Conservation (phyloP, 1,140 invertebrate species). For the Chymomyza costata region DNA sequence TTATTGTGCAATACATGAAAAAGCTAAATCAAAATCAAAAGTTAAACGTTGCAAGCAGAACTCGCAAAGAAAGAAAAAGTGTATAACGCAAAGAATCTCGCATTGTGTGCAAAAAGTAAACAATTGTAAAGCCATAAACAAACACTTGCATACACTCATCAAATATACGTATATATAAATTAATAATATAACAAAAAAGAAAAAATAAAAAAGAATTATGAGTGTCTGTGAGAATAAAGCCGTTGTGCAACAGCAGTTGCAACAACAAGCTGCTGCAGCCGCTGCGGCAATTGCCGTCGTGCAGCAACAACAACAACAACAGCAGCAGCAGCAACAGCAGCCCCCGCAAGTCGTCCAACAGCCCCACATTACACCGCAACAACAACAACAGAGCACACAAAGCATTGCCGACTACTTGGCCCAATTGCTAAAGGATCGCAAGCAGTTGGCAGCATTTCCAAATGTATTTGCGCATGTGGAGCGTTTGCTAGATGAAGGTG, state of each 20-base stretch:
- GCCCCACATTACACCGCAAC: conserved; percentile 79
- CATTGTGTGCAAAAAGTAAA: conserved; percentile 48
- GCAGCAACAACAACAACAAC: conserved; percentile 32
- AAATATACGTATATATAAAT: background rate
- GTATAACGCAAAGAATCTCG: conserved; percentile 47
- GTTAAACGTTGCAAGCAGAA: conserved; percentile 31
- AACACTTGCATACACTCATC: conserved; percentile 12
- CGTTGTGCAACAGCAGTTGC: conserved; percentile 65
- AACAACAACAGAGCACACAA: conserved; percentile 86
- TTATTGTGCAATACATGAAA: conserved; percentile 55
- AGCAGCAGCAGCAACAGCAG: conserved; percentile 43
- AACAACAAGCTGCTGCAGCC: conserved; percentile 51
- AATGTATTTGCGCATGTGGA: conserved; percentile 99
- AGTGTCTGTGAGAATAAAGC: conserved; percentile 81
- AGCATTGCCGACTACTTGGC: conserved; percentile 99
- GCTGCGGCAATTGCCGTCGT: conserved; percentile 38
- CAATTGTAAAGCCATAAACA: conserved; percentile 36
- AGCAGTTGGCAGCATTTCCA: conserved; percentile 99
- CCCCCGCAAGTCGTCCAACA: conserved; percentile 53
- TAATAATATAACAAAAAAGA: conserved; percentile 21
- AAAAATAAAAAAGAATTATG: conserved; percentile 79
- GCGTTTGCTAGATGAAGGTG: conserved; percentile 99
- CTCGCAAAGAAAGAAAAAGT: conserved; percentile 27
- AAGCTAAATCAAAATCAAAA: conserved; percentile 24
- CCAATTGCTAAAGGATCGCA: conserved; percentile 99